Base-by-base conservation (phyloP, 2,797 vertebrate genomes). In the Siniperca scherzeri region DNA sequence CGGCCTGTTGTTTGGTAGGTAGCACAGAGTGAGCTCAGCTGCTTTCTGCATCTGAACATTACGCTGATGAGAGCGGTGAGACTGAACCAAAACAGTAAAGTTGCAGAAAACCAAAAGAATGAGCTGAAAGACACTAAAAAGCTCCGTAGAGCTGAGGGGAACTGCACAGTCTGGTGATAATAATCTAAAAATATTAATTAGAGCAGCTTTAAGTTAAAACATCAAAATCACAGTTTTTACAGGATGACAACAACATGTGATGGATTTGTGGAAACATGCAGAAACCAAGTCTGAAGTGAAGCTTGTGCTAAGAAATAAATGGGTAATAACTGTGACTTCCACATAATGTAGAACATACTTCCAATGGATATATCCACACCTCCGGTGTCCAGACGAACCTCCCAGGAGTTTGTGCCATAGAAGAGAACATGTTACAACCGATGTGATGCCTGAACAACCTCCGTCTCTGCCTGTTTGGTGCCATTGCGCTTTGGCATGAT, bases 351-450 rank as follows among this genome's bases (percentile, higher is more conserved):
- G 30, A 66, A 14, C 3, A 27, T 21, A 21, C 12, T 14, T 52
- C 5, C 30, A 27, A 13, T 12, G 33, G 22, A 27, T 22, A 8
- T 16, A 4, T 38, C 61, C 50, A 25, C 30, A 42, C 19, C 52
- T 61, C 0, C 30, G 36, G 59, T 1, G 22, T 78, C 48, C 69
- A 70, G 36, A 3, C 13, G 1, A 14, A 61, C 30, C 36, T 25
- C 30, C 30, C 33, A 12, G 36, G 21, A 25, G 69, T 74, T 65
- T 80, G 84, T 85, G 81, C 44, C 81, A 76, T 59, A 40, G 13
- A 83, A 42, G 14, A 68, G 42, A 52, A 42, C 40, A 12, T 11
- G 10, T 42, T 42, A 12, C 40, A 27, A 38, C 22, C 25, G 14
- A 57, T 12, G 30, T 68, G 10, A 68, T 38, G 52, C 52, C 80